Evolutionary conservation across 2,888 invertebrate species (phyloP), one percentile per base, ranked within the genome.

Genomic region (Arrhopalites spinosus): DNA sequence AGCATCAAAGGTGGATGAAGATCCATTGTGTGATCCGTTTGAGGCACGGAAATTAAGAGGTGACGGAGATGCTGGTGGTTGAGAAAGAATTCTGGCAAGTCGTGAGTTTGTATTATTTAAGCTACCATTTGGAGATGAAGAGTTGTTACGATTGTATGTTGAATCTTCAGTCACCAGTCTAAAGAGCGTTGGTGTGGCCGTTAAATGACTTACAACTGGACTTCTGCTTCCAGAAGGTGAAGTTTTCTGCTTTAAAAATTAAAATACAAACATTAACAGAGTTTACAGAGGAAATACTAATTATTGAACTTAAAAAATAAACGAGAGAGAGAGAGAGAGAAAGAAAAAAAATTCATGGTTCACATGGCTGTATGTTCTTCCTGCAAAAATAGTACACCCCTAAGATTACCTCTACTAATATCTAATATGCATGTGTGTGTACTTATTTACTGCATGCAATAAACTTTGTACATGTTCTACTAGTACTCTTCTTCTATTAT

Each of bases 31-130:
- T 13, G 66, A 76, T 68, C 64, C 73, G 29, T 72, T 70, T 27
- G 69, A 50, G 27, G 43, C 20, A 30, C 29, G 67, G 47, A 53
- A 69, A 64, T 75, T 74, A 53, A 79, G 77, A 20, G 81, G 78
- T 8, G 81, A 80, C 2, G 82, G 79, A 15, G 83, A 80, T 27
- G 82, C 79, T 36, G 83, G 82, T 67, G 88, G 87, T 82, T 87
- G 84, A 20, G 87, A 87, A 73, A 88, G 83, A 72, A 88, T 87
- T 79, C 87, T 86, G 23, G 87, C 87, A 77, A 88, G 84, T 36
- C 87, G 85, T 25, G 80, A 80, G 7, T 76, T 75, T 47, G 77
- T 76, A 47, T 78, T 75, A 20, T 17, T 11, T 20, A 45, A 13
- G 17, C 50, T 43, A 29, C 56, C 66, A 47, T 68, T 61, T 20